phyloP scores from a whole-genome alignment of 2,797 vertebrate species.

The Macropus fuliginosus region DNA sequence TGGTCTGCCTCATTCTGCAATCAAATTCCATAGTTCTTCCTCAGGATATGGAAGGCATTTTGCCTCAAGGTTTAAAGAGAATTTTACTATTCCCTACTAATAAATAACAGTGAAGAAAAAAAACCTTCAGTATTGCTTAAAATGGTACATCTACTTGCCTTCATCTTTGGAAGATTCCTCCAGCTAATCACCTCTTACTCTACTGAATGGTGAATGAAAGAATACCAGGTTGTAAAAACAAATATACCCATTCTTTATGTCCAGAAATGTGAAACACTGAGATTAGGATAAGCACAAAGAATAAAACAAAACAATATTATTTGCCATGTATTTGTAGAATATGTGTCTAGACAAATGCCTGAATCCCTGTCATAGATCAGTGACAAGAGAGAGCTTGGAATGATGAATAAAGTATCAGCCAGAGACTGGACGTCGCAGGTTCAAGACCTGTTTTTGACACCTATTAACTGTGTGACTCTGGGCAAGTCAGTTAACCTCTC shows the following conservation, averaged over 20 bases:
- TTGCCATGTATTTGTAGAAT: background rate
- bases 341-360: background rate
- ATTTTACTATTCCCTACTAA: conserved; percentile 2
- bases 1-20: too few species aligned
- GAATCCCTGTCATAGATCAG: background rate
- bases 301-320: background rate
- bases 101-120: background rate
- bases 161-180: conserved; percentile 5
- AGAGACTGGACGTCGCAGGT: background rate
- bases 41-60: too few species aligned
- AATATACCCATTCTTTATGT: background rate
- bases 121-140: background rate
- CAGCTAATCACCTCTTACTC: background rate
- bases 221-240: background rate
- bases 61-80: conserved; percentile 10
- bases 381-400: background rate
- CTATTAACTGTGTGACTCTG: background rate
- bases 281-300: background rate
- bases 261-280: background rate
- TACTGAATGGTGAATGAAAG: background rate
- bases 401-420: background rate
- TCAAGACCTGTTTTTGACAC: background rate
- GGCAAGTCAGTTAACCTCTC: background rate
- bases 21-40: too few species aligned
- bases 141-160: background rate